Base-by-base conservation (phyloP, 2,113 vertebrate genomes). In the Brachypteracias leptosomus region DNA sequence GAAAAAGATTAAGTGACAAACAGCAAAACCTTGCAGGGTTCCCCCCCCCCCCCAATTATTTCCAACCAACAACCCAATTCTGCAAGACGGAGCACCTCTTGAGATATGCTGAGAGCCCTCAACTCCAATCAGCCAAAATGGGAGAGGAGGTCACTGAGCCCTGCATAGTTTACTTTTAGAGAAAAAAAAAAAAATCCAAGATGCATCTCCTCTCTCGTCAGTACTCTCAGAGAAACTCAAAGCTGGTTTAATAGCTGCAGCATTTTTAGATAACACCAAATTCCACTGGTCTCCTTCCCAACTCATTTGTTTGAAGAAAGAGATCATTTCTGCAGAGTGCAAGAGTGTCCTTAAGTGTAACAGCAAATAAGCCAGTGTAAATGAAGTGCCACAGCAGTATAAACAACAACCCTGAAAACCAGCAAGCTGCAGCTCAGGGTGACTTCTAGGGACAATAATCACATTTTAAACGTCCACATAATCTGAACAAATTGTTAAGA, bases 331-430 rank as follows among this genome's bases (percentile, higher is more conserved):
- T 90, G 81, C 52, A 88, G 91, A 46, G 88, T 96, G 90, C 81
- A 76, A 62, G 76, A 85, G 71, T 26, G 77, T 94, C 85, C 74
- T 94, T 79, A 80, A 96, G 89, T 95, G 66, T 70, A 96, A 88
- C 74, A 77, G 77, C 89, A 93, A 97, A 95, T 92, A 96, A 97
- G 93, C 84, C 77, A 55, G 68, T 79, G 81, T 72, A 96, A 92
- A 85, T 91, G 63, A 95, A 93, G 78, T 85, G 62, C 87, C 67
- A 88, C 17, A 42, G 74, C 85, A 92, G 62, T 26, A 90, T 49
- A 95, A 96, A 88, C 67, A 93, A 72, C 14, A 33, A 89, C 94
- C 92, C 85, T 96, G 84, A 89, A 91, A 82, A 89, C 26, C 82
- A 89, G 88, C 47, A 65, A 77, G 59, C 47, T 62, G 42, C 86